Conservation (phyloP, 2,113 vertebrate genomes). For the Salvelinus fontinalis region DNA sequence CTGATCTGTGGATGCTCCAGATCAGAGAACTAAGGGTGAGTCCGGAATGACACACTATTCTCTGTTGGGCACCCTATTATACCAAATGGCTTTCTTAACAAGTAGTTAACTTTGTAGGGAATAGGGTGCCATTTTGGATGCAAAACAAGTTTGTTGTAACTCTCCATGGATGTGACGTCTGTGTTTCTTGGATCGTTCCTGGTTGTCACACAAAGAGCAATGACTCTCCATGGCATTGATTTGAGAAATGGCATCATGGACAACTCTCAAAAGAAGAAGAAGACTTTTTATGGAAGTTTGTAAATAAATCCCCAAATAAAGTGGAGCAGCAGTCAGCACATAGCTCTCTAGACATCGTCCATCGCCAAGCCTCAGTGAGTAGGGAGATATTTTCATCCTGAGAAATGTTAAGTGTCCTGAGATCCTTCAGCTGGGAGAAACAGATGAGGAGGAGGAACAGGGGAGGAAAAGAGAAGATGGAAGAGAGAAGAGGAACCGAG, state of each 20-base stretch:
- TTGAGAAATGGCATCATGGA: constrained; percentile 26
- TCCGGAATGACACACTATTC: no score
- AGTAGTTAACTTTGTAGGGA: no score
- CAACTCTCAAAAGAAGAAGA: constrained; percentile 57
- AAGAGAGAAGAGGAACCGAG: no score
- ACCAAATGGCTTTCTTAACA: no score
- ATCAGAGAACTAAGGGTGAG: no score
- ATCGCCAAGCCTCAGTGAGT: constrained; percentile 60
- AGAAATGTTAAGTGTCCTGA: constrained; percentile 64
- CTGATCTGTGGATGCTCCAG: no score
- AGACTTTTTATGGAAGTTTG: constrained; percentile 65
- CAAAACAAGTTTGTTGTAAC: not conserved
- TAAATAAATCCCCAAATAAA: constrained; percentile 74
- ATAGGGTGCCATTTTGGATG: no score
- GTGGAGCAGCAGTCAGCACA: constrained; percentile 41
- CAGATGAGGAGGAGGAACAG: not conserved
- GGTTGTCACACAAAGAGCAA: not conserved
- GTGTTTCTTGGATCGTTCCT: not conserved
- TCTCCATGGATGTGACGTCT: not conserved
- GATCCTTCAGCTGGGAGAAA: constrained; percentile 36
- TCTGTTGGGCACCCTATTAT: no score
- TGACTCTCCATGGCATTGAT: constrained; percentile 27
- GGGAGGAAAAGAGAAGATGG: constrained; percentile 34
- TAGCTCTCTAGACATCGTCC: constrained; percentile 69
- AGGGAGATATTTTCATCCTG: constrained; percentile 74